Evolutionary conservation across 1,140 invertebrate genomes (phyloP), one percentile per base, ranked within the genome.

Genomic region (Procambarus virginalis): DNA sequence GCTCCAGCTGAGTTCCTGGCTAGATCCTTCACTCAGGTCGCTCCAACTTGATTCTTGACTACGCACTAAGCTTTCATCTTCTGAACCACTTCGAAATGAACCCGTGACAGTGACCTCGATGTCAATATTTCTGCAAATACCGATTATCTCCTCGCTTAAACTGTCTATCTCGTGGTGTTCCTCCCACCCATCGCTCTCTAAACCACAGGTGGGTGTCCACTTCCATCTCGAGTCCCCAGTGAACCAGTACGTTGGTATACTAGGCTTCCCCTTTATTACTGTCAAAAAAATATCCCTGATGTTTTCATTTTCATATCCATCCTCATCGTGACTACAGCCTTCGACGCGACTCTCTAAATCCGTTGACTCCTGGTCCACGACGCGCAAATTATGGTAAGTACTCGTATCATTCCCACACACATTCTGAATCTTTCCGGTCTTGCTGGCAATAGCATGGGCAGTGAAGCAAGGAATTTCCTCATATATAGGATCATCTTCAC

Each of bases 1-100:
- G 17, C 75, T 77, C 9, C 80, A 82, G 51, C 58, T 82, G 51
- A 48, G 34, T 45, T 64, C 58, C 22, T 75, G 83, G 70, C 48
- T 55, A n/a, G 46, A n/a, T 3, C 45, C 68, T 48, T 84, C 82
- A 73, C n/a, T 46, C 0, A 34, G 34, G 12, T 49, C 79, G 51
- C 79, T 81, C 79, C 79, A 76, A 48, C 68, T 76, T 48, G 49
- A 2, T 5, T 75, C 70, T 46, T 73, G 68, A 49, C 60, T 64
- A 64, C 60, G 17, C 12, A 17, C 60, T 64, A 64, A 20, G 3
- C 60, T 64, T 64, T 64, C 60, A 17, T 64, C 60, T 12, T 64
- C 60, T 20, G 12, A 4, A 64, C 17, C 20, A 17, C 60, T 64
- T 17, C 20, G 20, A 64, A 64, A 64, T 5, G 60, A 64, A 58